Evolutionary conservation across 2,888 invertebrate species (phyloP).

Genomic region (Pseudococcus longispinus): DNA sequence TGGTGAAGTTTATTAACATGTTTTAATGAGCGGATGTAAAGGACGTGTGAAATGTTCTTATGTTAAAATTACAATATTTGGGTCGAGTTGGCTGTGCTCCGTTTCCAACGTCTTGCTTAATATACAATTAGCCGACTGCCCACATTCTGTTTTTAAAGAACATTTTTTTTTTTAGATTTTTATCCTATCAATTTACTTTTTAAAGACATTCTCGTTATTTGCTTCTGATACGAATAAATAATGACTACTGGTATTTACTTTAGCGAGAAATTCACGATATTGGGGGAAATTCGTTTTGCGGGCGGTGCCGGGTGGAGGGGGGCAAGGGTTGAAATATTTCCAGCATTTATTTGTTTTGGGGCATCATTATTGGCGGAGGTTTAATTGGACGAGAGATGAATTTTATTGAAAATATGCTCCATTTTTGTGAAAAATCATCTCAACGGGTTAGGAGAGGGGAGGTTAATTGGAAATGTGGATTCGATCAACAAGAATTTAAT

Average conservation of each 20-base stretch:
- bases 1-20: constrained; percentile 26
- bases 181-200: constrained; percentile 54
- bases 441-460: too few relatives aligned
- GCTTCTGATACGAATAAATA: constrained; percentile 36
- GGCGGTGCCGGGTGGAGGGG: too few relatives aligned
- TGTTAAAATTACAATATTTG: constrained; percentile 42
- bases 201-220: constrained; percentile 48
- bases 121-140: constrained; percentile 54
- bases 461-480: too few relatives aligned
- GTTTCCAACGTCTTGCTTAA: constrained; percentile 43
- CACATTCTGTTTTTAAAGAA: constrained; percentile 52
- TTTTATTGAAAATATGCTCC: neutral
- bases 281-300: too few relatives aligned
- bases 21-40: constrained; percentile 35
- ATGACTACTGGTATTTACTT: neutral
- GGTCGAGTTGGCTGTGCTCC: constrained; percentile 46
- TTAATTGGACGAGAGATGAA: neutral
- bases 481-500: too few relatives aligned
- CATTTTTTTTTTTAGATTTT: constrained; percentile 55
- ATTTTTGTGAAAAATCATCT: neutral
- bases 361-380: neutral
- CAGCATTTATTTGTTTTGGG: neutral
- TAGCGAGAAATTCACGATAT: neutral
- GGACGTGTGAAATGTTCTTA: constrained; percentile 50
- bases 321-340: neutral